Evolutionary conservation across 2,888 invertebrate species (phyloP).

Genomic region (Drosophila pegasa): DNA sequence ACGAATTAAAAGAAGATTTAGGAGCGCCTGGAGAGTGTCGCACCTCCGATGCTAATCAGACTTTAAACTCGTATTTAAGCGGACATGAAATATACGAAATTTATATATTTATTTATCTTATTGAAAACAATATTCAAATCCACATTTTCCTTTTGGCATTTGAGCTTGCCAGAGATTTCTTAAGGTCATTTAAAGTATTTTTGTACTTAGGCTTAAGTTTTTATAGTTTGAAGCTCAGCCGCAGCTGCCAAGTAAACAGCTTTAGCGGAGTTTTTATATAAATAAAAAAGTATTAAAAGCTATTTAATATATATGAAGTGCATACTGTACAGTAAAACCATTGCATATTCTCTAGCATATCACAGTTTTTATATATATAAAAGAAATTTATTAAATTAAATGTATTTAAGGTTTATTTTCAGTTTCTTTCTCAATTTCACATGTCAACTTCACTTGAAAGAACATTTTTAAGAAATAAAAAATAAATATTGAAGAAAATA

Average conservation of each 20-base stretch:
- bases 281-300: neutral
- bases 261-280: neutral
- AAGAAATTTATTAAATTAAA: too few species aligned
- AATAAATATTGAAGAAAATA: too few species aligned
- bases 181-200: neutral
- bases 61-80: slow-evolving; percentile 8
- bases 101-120: too few species aligned
- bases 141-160: too few species aligned
- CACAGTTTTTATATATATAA: too few species aligned
- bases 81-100: neutral
- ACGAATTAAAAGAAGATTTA: slow-evolving; percentile 42
- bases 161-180: neutral
- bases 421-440: too few species aligned
- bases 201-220: neutral
- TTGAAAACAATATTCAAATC: neutral
- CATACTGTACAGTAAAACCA: too few species aligned
- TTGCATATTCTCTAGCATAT: too few species aligned
- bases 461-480: too few species aligned
- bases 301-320: neutral
- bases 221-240: neutral
- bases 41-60: slow-evolving; percentile 17
- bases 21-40: slow-evolving; percentile 16
- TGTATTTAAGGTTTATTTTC: too few species aligned
- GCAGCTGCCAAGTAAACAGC: neutral
- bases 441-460: too few species aligned